A percentile compares a stretch with the other conserved stretches of the same genome.
These are phyloP conservation scores for Pantelozetes paolii DNA, from an alignment of 2,888 invertebrate genomes.

Conservation along the genomic window DNA sequence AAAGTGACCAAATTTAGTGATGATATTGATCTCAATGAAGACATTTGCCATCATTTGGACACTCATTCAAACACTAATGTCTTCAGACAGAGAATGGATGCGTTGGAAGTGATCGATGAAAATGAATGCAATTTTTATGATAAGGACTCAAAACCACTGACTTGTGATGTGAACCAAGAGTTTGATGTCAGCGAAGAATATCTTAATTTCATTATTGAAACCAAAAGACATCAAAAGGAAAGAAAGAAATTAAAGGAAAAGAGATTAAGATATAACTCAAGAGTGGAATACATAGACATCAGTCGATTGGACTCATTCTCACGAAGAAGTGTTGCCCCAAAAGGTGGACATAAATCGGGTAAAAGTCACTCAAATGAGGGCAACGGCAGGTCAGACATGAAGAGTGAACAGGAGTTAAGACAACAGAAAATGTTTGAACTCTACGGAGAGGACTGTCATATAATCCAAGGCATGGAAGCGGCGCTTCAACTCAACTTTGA, in stretches of 20 bases:
- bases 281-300: conserved; percentile 20
- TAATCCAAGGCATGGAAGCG: conserved; percentile 69
- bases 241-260: conserved; percentile 19
- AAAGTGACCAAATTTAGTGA: conserved; percentile 17
- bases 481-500: conserved; percentile 65
- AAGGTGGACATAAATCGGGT: background rate
- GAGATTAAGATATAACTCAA: conserved; percentile 1
- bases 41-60: background rate
- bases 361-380: background rate
- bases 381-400: background rate
- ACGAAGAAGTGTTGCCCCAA: background rate
- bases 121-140: background rate
- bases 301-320: background rate
- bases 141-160: background rate
- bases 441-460: conserved; percentile 64
- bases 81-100: background rate
- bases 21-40: background rate
- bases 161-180: background rate
- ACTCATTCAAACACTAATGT: background rate
- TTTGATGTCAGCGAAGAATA: background rate
- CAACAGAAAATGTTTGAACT: conserved; percentile 53
- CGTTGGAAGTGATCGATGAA: conserved; percentile 14
- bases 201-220: conserved; percentile 11
- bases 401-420: background rate
- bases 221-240: conserved; percentile 25